Percentiles rank a stretch among this genome's conserved stretches.
Evolutionary conservation across 2,888 invertebrate genomes (phyloP).

Genomic region (Choristoneura rosaceana): DNA sequence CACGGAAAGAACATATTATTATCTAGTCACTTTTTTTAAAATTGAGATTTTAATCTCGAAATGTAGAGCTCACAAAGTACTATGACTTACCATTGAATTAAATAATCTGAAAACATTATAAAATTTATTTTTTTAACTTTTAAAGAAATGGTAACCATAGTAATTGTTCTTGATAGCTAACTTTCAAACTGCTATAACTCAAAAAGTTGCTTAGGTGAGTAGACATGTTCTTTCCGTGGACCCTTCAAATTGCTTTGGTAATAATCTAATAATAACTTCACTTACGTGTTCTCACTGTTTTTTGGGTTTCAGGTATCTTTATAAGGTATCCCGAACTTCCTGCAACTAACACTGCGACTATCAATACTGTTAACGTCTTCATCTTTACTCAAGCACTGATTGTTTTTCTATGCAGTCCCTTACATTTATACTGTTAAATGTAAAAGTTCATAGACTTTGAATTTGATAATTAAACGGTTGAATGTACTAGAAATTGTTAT

Average conservation of each 20-base stretch:
- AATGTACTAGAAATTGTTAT: slow-evolving; percentile 55
- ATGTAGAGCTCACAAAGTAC: no score
- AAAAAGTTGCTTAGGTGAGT: no score
- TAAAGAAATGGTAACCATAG: no score
- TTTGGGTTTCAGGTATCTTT: slow-evolving; percentile 60
- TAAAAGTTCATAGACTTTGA: slow-evolving; percentile 59
- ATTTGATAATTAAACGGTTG: slow-evolving; percentile 64
- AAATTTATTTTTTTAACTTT: no score
- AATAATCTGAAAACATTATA: no score
- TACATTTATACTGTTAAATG: slow-evolving; percentile 56
- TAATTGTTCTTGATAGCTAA: no score
- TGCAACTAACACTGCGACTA: slow-evolving; percentile 51
- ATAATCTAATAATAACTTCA: slow-evolving; percentile 28
- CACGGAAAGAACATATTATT: no score
- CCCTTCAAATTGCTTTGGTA: slow-evolving; percentile 10
- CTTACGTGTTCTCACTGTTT: slow-evolving; percentile 44
- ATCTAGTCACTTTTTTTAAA: no score
- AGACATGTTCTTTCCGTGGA: no score
- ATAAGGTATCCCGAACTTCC: slow-evolving; percentile 65
- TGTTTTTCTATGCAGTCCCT: slow-evolving; percentile 27
- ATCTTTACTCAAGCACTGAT: slow-evolving; percentile 60
- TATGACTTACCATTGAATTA: no score
- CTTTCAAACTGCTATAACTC: no score
- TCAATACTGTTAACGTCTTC: slow-evolving; percentile 63
- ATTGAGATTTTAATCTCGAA: no score